Base-by-base conservation (phyloP, 1,140 invertebrate genomes). In the Scaptomyza graminum region DNA sequence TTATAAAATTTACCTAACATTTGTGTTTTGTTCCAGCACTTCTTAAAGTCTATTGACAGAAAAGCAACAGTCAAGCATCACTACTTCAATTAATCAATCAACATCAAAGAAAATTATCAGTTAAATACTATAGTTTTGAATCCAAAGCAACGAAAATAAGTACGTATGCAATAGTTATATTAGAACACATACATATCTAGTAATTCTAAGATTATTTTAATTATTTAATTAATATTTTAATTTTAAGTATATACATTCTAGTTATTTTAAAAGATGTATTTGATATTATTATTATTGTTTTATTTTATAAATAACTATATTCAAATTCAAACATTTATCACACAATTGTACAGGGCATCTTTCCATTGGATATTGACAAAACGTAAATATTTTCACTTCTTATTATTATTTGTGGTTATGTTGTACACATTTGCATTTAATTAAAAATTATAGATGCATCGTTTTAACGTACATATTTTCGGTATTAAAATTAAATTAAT, bases 341-440 rank as follows among this genome's bases (percentile, higher is more conserved):
- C 37, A 41, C 37, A 18, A 18, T 3, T 28, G 2, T 12, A 50
- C n/a, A 50, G 49, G 12, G 22, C 49, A 50, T 31, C 6, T 28
- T 8, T 12, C 2, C 3, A 12, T 50, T 12, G 18, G 25, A 1
- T 12, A 50, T 11, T 28, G 1, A 4, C 46, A 47, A 1, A 0
- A n/a, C 1, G 9, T 22, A 12, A 3, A 37, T 8, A 22, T 39
- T 22, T 13, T 37, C 11, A 52, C 28, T 44, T 52, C 12, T 44
- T 63, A n/a, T 64, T 8, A 6, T 43, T 0, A 34, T 67, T n/a
- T 52, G 5, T 67, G 47, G 37, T 43, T 60, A 52, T 60, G 55
- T 67, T 60, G n/a, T 16, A 61, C 72, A 76, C 81, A 85, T 80
- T 81, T 84, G 77, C 81, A 85, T 87, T 85, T 76, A 85, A 87